Conservation (phyloP, 2,113 vertebrate species). For the Oxyruncus cristatus region DNA sequence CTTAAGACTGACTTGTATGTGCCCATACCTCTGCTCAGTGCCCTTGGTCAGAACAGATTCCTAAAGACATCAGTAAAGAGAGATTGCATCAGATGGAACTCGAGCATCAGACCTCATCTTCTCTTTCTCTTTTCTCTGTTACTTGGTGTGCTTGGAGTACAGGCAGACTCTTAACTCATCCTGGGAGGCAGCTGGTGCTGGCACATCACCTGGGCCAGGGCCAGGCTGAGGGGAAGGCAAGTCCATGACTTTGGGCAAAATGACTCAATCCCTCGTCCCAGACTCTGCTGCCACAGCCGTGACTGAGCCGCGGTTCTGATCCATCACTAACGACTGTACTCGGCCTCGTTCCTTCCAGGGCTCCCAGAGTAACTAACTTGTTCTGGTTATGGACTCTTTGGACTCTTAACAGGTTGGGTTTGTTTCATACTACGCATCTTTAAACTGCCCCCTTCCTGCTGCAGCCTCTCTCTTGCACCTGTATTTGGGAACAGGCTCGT, state of each 20-base stretch:
- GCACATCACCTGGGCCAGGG: background rate
- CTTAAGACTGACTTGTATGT: background rate
- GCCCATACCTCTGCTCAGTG: constrained; percentile 21
- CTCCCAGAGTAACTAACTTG: background rate
- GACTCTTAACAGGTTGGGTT: background rate
- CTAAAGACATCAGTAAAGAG: constrained; percentile 3
- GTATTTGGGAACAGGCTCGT: background rate
- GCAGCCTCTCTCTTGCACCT: background rate
- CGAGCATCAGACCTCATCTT: background rate
- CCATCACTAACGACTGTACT: background rate
- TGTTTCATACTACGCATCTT: background rate
- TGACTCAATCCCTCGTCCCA: background rate
- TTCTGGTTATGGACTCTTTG: background rate
- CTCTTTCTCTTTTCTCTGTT: constrained; percentile 2
- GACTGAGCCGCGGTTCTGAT: background rate
- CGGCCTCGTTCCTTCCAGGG: background rate
- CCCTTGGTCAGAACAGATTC: background rate
- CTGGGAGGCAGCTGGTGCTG: background rate
- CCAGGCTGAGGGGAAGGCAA: background rate
- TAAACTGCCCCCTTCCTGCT: background rate
- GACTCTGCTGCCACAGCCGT: background rate
- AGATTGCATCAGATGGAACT: background rate
- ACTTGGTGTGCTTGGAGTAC: constrained; percentile 3
- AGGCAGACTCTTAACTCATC: background rate
- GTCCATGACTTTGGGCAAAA: background rate